These are phyloP conservation scores for Intellagama lesueurii DNA, from an alignment of 2,797 vertebrate genomes.

Conservation along the genomic window DNA sequence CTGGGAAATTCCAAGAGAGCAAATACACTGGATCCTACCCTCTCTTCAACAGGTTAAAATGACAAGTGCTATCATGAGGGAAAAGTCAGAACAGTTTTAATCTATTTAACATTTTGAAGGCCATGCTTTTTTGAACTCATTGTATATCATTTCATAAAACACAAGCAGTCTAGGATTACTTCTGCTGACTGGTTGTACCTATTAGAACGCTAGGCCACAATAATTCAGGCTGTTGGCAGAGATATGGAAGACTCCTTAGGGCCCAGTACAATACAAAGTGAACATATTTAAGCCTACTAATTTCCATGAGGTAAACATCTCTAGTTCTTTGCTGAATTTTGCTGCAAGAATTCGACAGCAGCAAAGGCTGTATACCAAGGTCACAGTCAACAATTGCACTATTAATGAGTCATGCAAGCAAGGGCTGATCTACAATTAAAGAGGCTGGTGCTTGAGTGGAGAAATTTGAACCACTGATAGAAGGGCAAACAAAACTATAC, in stretches of 20 bases:
- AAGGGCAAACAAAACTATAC: constrained; percentile 42
- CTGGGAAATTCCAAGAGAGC: not conserved
- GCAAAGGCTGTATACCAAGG: constrained; percentile 36
- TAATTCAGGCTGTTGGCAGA: not conserved
- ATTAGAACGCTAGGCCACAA: not conserved
- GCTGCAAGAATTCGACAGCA: not conserved
- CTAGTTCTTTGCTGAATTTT: not conserved
- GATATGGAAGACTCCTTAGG: not conserved
- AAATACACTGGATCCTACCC: not conserved
- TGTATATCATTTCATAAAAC: not conserved
- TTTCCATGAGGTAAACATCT: not conserved
- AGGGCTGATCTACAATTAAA: constrained; percentile 43
- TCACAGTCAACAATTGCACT: constrained; percentile 39
- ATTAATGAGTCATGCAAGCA: constrained; percentile 16
- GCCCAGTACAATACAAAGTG: not conserved
- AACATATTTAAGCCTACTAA: not conserved
- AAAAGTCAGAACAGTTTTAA: not conserved
- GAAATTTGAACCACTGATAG: constrained; percentile 30
- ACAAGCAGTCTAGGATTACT: not conserved
- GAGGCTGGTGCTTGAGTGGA: constrained; percentile 31
- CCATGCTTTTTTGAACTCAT: not conserved
- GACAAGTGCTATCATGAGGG: not conserved
- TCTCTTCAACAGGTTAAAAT: not conserved
- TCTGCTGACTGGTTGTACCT: not conserved
- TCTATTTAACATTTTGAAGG: not conserved